Percentiles rank a stretch among this genome's conserved stretches.
Evolutionary conservation across 2,888 invertebrate genomes (phyloP).

Genomic region (Eretmocerus hayati): DNA sequence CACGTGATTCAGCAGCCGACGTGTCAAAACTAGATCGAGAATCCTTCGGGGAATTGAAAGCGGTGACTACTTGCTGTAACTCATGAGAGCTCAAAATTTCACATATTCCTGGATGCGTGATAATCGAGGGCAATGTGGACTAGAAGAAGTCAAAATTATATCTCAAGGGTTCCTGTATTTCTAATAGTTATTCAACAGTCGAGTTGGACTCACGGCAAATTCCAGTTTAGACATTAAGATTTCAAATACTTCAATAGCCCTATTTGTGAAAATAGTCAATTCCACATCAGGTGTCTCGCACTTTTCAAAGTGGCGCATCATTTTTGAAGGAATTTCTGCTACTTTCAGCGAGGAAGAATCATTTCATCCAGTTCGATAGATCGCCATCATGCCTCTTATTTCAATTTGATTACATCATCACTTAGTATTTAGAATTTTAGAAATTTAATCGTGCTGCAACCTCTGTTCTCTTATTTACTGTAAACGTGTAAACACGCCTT

Average conservation of each 20-base stretch:
- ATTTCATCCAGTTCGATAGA: too few species aligned
- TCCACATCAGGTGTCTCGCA: constrained; percentile 10
- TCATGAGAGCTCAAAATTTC: constrained; percentile 5
- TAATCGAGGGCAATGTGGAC: constrained; percentile 9
- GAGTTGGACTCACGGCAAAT: constrained; percentile 11
- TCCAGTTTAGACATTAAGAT: constrained; percentile 15
- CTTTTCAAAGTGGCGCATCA: constrained; percentile 8
- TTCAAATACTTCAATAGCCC: constrained; percentile 12
- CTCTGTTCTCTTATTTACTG: too few species aligned
- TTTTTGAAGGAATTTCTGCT: too few species aligned
- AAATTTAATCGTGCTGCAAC: too few species aligned
- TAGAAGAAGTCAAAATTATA: constrained; percentile 3
- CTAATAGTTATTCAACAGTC: not conserved
- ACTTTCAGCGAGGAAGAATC: too few species aligned
- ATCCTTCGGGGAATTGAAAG: too few species aligned
- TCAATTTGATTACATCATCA: too few species aligned
- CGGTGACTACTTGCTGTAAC: not conserved
- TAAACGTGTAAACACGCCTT: too few species aligned
- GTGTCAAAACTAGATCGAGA: too few species aligned
- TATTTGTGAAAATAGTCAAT: constrained; percentile 12
- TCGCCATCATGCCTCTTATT: too few species aligned
- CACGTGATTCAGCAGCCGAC: too few species aligned
- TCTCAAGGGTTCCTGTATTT: not conserved
- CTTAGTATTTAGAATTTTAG: too few species aligned
- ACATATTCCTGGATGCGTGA: constrained; percentile 1